These are phyloP conservation scores for Papilio polyxenes DNA, from an alignment of 1,140 invertebrate species.

Conservation along the genomic window DNA sequence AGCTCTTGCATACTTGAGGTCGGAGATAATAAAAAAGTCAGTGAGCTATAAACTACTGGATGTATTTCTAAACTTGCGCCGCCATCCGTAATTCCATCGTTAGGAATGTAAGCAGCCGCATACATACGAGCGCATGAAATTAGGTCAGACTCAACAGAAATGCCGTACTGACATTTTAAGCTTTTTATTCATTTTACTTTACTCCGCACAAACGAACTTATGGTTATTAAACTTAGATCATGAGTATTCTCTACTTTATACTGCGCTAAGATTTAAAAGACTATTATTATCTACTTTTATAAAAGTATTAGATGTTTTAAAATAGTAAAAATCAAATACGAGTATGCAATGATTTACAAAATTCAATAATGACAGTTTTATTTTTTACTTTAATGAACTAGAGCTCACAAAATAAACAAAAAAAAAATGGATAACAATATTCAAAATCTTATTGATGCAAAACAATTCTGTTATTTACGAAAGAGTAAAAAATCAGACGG, in stretches of 20 bases:
- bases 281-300: constrained; percentile 2
- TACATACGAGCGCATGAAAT: constrained; percentile 35
- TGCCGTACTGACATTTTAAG: constrained; percentile 36
- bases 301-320: not conserved
- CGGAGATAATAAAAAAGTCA: constrained; percentile 17
- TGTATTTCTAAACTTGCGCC: constrained; percentile 29
- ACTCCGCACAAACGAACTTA: constrained; percentile 29
- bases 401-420: not conserved
- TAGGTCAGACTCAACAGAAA: constrained; percentile 33
- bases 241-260: constrained; percentile 2
- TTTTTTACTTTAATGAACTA: not conserved
- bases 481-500: not conserved
- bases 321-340: not conserved
- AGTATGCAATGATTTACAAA: not conserved
- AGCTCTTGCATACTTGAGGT: constrained; percentile 6
- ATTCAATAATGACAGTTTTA: not conserved
- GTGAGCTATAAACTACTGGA: not conserved
- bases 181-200: constrained; percentile 35
- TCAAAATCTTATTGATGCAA: not conserved
- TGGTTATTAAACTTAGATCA: constrained; percentile 28
- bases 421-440: not conserved
- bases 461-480: not conserved
- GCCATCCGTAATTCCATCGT: constrained; percentile 33
- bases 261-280: not conserved
- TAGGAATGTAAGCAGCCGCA: constrained; percentile 30